These are phyloP conservation scores for Xanthorhoe designata DNA, from an alignment of 2,888 invertebrate species.

Conservation along the genomic window DNA sequence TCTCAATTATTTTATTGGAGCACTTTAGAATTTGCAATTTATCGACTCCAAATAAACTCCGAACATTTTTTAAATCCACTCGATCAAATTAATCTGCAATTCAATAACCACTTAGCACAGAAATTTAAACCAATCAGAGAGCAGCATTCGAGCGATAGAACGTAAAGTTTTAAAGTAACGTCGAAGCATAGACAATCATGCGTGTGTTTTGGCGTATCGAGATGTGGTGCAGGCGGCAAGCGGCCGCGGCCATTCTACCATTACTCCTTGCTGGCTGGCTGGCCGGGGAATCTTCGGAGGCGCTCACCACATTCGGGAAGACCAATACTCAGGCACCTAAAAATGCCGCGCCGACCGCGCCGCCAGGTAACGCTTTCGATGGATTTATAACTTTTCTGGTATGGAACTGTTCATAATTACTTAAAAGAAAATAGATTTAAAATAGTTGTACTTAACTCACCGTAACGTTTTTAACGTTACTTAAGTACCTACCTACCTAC, in stretches of 20 bases:
- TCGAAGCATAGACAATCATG: conserved; percentile 55
- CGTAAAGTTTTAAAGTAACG: not conserved
- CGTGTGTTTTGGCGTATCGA: conserved; percentile 70
- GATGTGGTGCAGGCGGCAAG: conserved; percentile 77
- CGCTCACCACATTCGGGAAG: conserved; percentile 90
- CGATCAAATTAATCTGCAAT: not conserved
- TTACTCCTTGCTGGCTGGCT: conserved; percentile 73
- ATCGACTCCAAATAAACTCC: not conserved
- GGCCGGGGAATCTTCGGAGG: conserved; percentile 83
- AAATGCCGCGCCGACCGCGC: conserved; percentile 82
- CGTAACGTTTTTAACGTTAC: no score
- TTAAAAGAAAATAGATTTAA: no score
- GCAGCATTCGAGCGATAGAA: conserved; percentile 16
- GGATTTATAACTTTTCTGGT: not conserved
- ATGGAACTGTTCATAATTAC: not conserved
- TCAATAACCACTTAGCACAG: not conserved
- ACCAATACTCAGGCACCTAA: conserved; percentile 86
- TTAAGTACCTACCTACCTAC: no score
- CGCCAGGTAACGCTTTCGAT: conserved; percentile 77
- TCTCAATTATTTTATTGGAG: not conserved
- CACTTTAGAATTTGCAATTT: not conserved
- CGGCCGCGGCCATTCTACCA: conserved; percentile 71
- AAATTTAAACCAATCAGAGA: conserved; percentile 21
- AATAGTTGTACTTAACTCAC: no score
- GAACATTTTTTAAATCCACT: not conserved